Percentiles rank a stretch among this genome's conserved stretches.
These are phyloP conservation scores for Apodemia zela DNA, from an alignment of 2,888 invertebrate species.

Conservation along the genomic window DNA sequence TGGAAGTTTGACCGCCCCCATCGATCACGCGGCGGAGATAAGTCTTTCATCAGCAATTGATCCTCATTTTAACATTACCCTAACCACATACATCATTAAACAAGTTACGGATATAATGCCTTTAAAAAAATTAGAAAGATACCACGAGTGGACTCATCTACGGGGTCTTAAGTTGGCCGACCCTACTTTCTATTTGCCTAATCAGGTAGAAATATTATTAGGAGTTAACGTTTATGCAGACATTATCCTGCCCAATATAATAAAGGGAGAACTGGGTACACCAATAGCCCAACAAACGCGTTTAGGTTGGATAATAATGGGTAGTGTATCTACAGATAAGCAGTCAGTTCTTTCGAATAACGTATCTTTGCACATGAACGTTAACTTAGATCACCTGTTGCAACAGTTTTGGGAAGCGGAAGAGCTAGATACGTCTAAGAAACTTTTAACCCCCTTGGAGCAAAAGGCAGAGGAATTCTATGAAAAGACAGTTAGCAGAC, in stretches of 20 bases:
- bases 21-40: too few relatives aligned
- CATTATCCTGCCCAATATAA: slow-evolving; percentile 24
- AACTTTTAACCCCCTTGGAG: slow-evolving; percentile 19
- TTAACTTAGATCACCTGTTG: slow-evolving; percentile 16
- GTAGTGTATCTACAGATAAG: background rate
- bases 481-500: too few relatives aligned
- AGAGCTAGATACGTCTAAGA: slow-evolving; percentile 19
- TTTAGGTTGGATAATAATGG: slow-evolving; percentile 20
- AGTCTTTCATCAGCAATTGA: too few relatives aligned
- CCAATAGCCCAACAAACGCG: background rate
- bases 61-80: too few relatives aligned
- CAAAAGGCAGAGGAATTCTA: background rate
- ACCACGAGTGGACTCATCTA: too few relatives aligned
- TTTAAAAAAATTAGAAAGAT: too few relatives aligned
- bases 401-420: slow-evolving; percentile 27
- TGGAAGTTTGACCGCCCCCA: too few relatives aligned
- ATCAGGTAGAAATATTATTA: slow-evolving; percentile 31
- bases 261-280: slow-evolving; percentile 22
- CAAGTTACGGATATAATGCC: too few relatives aligned
- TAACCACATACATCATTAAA: too few relatives aligned
- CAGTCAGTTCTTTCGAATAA: background rate
- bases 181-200: too few relatives aligned
- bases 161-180: too few relatives aligned
- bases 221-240: slow-evolving; percentile 30
- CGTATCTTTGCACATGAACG: slow-evolving; percentile 6